Conservation (phyloP, 37 sponge, comb jelly and placozoan species). For the Halichondria panicea region DNA sequence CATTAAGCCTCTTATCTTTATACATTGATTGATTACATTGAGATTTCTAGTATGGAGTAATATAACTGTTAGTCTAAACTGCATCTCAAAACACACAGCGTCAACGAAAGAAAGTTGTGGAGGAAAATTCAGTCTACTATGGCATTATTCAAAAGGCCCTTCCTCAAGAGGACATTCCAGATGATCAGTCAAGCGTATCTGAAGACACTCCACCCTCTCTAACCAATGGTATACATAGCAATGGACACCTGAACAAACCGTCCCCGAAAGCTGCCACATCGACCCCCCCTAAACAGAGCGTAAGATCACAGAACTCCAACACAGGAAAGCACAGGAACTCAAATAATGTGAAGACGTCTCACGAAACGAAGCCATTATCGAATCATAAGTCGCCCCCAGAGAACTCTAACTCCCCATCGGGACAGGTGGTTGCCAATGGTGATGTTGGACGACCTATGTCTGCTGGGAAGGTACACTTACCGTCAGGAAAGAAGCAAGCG, state of each 20-base stretch:
- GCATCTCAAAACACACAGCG: conserved; percentile 30
- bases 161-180: conserved; percentile 23
- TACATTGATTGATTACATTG: no score
- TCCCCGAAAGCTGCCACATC: no score
- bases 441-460: conserved; percentile 22
- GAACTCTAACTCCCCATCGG: neutral
- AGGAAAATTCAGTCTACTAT: conserved; percentile 55
- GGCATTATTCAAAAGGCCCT: conserved; percentile 48
- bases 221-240: neutral
- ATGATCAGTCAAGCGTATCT: neutral
- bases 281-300: no score
- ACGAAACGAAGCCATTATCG: neutral
- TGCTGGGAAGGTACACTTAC: conserved; percentile 28
- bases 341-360: conserved; percentile 6
- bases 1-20: no score
- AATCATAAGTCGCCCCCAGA: neutral
- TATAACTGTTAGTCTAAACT: neutral
- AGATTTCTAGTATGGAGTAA: no score
- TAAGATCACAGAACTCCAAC: no score
- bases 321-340: neutral
- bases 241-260: no score
- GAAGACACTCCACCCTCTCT: neutral
- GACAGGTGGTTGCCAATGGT: conserved; percentile 23
- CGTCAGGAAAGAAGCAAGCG: conserved; percentile 42
- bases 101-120: conserved; percentile 47